Evolutionary conservation across 23 tunicate species (phyloP), one percentile per base, ranked within the genome.

Genomic region (Clavelina lepadiformis): DNA sequence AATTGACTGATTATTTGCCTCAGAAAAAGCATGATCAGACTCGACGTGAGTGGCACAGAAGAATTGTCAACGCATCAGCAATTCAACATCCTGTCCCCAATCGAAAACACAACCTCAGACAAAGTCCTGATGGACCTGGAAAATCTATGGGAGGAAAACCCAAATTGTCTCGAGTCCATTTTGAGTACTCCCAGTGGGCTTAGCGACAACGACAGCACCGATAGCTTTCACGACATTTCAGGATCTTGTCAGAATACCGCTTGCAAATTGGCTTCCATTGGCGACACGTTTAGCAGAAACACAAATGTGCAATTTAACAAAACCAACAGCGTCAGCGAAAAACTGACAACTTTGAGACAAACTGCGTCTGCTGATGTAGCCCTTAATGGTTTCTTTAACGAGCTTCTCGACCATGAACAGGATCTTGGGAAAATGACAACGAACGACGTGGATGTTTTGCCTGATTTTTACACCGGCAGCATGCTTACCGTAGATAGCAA

Each of bases 121-220:
- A 68, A 58, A 8, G 60, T 67, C 33, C 86, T 80, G 22, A 37
- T 76, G 18, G 91, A 82, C 44, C 51, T 82, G 3, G 80, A 68
- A 6, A 58, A 49, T 33, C 58, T 82, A 7, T 82, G 80, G 81
- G 78, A 68, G 21, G 76, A 82, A 35, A 74, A 67, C 22, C 78
- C 81, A 26, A 81, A 82, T 64, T 82, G 73, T 47, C 51, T 82
- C 25, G 81, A 82, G 2, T 46, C 78, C 29, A 67, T 82, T 34
- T 69, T 82, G 25, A 74, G 74, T 68, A 53, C 73, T 15, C 24
- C 82, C 11, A 36, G 20, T 28, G 23, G 58, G 19, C 58, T 15
- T 28, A 78, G 84, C 61, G 84, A 78, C 50, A 7, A 68, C 26
- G 84, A 68, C 50, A 46, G 75, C 18, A 31, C 33, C 5, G 79